Evolutionary conservation across 2,113 vertebrate genomes (phyloP).

Genomic region (Mirounga angustirostris): DNA sequence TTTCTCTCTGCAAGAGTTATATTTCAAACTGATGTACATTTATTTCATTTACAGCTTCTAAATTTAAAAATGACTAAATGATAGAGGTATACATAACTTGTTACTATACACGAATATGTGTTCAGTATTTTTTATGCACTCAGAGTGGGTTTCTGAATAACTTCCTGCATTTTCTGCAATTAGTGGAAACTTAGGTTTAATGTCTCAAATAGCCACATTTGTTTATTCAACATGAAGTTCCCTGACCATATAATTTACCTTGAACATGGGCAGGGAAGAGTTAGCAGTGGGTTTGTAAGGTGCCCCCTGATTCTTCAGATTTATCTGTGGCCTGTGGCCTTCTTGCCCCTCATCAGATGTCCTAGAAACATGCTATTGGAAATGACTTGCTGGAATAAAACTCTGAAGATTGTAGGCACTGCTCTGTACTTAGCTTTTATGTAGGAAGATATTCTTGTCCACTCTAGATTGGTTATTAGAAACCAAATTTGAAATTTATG

Average conservation of each 20-base stretch:
- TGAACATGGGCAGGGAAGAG: no score
- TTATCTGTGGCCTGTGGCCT: no score
- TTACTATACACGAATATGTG: neutral
- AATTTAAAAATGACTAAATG: neutral
- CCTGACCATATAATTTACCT: neutral
- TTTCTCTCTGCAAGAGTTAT: neutral
- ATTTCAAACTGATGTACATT: neutral
- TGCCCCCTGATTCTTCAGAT: fast-evolving
- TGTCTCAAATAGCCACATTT: neutral
- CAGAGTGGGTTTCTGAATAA: neutral
- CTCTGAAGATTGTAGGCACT: neutral
- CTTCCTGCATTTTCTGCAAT: neutral
- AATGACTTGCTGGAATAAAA: no score
- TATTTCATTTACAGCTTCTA: neutral
- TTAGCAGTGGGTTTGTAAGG: neutral
- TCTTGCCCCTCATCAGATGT: neutral
- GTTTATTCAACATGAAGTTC: neutral
- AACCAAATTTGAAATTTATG: neutral
- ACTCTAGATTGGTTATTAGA: neutral
- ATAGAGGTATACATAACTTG: neutral
- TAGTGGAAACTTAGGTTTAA: neutral
- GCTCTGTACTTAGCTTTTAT: neutral
- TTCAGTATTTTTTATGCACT: neutral
- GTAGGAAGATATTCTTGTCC: neutral
- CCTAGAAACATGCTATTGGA: fast-evolving